Conservation (phyloP, 2,888 invertebrate species). For the Syrista parreyssii region DNA sequence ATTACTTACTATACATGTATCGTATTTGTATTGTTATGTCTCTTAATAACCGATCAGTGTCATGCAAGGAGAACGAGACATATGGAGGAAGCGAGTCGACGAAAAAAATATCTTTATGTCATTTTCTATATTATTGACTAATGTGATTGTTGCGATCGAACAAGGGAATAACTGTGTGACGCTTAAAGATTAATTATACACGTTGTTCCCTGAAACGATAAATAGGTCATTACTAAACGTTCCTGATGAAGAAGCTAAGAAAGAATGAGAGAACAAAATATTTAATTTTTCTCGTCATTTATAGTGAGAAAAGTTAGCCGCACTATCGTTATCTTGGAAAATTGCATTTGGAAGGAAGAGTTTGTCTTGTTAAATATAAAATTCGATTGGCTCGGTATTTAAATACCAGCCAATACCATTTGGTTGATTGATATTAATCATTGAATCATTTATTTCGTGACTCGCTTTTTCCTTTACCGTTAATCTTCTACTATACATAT, state of each 20-base stretch:
- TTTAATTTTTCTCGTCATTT: too few relatives aligned
- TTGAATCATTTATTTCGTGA: not conserved
- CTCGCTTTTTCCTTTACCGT: not conserved
- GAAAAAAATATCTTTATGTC: not conserved
- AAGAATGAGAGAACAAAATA: too few relatives aligned
- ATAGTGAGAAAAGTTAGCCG: too few relatives aligned
- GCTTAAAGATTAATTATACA: not conserved
- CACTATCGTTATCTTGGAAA: too few relatives aligned
- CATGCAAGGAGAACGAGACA: not conserved
- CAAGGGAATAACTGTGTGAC: not conserved
- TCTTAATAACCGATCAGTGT: conserved; percentile 4
- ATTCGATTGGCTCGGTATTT: not conserved
- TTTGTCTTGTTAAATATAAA: not conserved
- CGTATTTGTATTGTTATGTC: conserved; percentile 17
- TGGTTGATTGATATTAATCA: not conserved
- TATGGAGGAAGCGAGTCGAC: not conserved
- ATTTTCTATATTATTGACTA: not conserved
- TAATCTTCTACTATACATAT: conserved; percentile 3
- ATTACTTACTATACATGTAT: conserved; percentile 19
- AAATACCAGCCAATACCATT: not conserved
- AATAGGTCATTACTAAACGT: too few relatives aligned
- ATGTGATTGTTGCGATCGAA: not conserved
- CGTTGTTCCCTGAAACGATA: not conserved
- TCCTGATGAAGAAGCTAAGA: too few relatives aligned
- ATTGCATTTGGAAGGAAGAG: too few relatives aligned